phyloP scores from a whole-genome alignment of 2,888 invertebrate genomes.

The Eremobia ochroleuca region DNA sequence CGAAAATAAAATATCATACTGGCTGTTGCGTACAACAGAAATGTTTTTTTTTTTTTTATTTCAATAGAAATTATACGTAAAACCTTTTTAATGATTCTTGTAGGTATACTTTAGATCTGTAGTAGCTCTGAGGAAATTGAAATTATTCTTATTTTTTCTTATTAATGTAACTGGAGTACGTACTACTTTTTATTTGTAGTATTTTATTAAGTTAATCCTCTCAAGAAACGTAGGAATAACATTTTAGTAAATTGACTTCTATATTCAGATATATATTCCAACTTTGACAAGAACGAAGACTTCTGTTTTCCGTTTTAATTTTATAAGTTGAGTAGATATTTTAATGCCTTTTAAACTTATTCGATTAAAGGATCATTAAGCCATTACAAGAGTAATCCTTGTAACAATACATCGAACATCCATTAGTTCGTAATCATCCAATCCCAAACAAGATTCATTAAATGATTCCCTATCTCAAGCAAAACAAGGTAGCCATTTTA shows the following conservation, averaged over 20 bases:
- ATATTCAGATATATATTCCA: not conserved
- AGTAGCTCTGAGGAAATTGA: conserved; percentile 4
- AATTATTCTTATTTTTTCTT: conserved; percentile 20
- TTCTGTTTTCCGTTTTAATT: conserved; percentile 10
- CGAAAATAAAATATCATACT: conserved; percentile 75
- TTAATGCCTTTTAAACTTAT: conserved; percentile 17
- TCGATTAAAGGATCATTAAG: not conserved
- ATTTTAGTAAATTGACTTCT: conserved; percentile 15
- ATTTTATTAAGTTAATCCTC: conserved; percentile 15
- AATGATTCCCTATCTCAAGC: conserved; percentile 65
- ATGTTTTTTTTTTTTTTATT: conserved; percentile 60
- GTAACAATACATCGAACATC: conserved; percentile 22
- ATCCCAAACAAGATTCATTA: conserved; percentile 58
- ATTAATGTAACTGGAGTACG: not conserved
- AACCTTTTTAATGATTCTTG: conserved; percentile 57
- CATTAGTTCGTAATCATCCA: conserved; percentile 51
- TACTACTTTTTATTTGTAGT: conserved; percentile 14
- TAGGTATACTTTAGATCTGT: conserved; percentile 23
- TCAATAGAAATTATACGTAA: conserved; percentile 57
- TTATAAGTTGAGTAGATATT: not conserved
- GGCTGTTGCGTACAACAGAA: conserved; percentile 62
- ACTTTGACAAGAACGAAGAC: conserved; percentile 6
- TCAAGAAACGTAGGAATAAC: conserved; percentile 11
- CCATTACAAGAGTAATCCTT: not conserved
- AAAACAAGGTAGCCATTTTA: conserved; percentile 77